These are phyloP conservation scores for Garrulus glandarius DNA, from an alignment of 2,797 vertebrate genomes.

Conservation along the genomic window DNA sequence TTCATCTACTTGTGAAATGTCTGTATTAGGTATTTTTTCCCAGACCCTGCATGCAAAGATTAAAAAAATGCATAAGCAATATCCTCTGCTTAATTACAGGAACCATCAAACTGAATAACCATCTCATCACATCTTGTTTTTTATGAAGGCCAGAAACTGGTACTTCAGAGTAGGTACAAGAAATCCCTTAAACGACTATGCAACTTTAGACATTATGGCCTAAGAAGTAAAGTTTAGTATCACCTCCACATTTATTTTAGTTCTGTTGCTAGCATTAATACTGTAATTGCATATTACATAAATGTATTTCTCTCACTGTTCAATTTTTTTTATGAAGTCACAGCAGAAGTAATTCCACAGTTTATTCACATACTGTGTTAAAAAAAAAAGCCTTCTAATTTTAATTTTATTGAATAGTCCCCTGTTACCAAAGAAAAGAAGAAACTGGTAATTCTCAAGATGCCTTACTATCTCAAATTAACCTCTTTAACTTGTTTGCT, in stretches of 20 bases:
- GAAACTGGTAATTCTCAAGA: not conserved
- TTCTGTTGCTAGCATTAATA: not conserved
- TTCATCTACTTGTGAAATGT: not conserved
- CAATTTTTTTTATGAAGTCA: not conserved
- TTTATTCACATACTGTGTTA: not conserved
- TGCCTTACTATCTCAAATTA: not conserved
- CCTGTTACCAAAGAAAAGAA: not conserved
- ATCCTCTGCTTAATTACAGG: not conserved
- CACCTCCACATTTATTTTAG: not conserved
- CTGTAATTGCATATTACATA: accelerated
- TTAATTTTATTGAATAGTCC: not conserved
- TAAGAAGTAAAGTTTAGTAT: not conserved
- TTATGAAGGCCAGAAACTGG: not conserved
- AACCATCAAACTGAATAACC: not conserved
- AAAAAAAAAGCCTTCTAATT: not conserved
- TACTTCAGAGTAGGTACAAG: not conserved
- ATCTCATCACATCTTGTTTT: not conserved
- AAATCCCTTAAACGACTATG: not conserved
- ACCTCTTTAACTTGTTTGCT: not conserved
- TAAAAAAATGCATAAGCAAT: not conserved
- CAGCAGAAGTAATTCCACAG: not conserved
- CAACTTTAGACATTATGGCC: not conserved
- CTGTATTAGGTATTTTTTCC: not conserved
- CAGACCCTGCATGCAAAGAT: not conserved
- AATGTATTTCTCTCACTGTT: not conserved